Evolutionary conservation across 2,113 vertebrate genomes (phyloP), one percentile per base, ranked within the genome.

Genomic region (Ranitomeya imitator): DNA sequence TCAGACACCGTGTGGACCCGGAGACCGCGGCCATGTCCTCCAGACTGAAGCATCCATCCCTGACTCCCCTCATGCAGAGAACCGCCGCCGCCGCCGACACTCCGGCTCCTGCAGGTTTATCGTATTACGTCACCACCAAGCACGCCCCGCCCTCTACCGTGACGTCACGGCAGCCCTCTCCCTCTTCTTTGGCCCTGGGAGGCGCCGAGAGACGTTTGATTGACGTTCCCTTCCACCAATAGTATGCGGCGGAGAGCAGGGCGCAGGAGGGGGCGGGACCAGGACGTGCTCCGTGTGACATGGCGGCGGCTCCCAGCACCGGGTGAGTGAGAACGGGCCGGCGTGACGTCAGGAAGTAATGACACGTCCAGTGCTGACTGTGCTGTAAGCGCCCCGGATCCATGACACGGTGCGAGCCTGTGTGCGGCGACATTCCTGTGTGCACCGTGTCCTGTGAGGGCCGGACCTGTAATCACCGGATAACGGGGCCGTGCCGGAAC

Each of bases 281-380:
- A 15, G 85, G 18, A 77, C 85, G 45, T 67, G 61, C 74, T 86
- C 59, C 76, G 51, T 79, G 59, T 79, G 85, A 86, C 85, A 86
- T 86, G 85, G 85, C 85, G 85, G 74, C 57, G 57, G 85, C 74
- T 86, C n/a, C 59, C 7, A 63, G 21, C 57, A 86, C 85, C 76
- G 31, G 85, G 85, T 86, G 76, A 86, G 73, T 86, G 59, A 79
- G 74, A 63, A 12, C 14, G 31, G 82, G 57, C 23, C 31, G 26
- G 31, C 14, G 59, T 86, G 76, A 79, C 76, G 85, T 86, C 85
- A 83, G 31, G 37, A 37, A 37, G 45, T 77, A 11, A 37, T 57
- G 10, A 79, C 31, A 54, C 77, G 21, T 79, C 77, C 77, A 55
- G 21, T 52, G 12, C 16, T 21, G 71, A 5, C 71, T 74, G 71